Conservation (phyloP, 1,140 invertebrate species). For the Lucilia sericata region DNA sequence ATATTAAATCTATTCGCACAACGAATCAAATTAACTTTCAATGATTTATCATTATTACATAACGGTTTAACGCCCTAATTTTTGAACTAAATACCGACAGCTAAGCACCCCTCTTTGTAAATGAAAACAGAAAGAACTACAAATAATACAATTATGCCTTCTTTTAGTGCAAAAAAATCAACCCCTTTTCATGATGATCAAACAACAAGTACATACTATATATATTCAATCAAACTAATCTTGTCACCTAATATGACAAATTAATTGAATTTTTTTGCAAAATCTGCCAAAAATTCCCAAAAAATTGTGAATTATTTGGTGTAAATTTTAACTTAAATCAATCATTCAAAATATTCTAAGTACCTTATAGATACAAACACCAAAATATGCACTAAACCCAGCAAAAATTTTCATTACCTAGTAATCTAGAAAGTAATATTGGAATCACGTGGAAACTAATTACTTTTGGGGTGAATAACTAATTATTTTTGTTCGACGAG, state of each 20-base stretch:
- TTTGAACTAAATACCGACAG: not conserved
- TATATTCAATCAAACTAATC: not conserved
- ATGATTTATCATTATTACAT: constrained; percentile 23
- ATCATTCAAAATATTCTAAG: no score
- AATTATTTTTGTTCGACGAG: no score
- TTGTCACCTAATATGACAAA: not conserved
- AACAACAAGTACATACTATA: not conserved
- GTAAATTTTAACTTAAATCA: no score
- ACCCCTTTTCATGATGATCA: not conserved
- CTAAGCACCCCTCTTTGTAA: not conserved
- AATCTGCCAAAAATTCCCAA: not conserved
- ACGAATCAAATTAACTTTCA: not conserved
- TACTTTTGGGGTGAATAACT: no score
- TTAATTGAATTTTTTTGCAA: not conserved
- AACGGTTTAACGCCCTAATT: constrained; percentile 10
- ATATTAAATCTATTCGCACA: not conserved
- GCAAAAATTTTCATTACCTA: no score
- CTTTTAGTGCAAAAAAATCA: not conserved
- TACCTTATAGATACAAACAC: no score
- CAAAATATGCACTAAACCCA: no score
- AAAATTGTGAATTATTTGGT: not conserved
- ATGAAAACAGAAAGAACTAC: not conserved
- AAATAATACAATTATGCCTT: not conserved
- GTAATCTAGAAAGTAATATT: no score
- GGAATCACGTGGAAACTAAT: no score